Evolutionary conservation across 1,140 invertebrate species (phyloP).

Genomic region (Sarcophaga bullata): DNA sequence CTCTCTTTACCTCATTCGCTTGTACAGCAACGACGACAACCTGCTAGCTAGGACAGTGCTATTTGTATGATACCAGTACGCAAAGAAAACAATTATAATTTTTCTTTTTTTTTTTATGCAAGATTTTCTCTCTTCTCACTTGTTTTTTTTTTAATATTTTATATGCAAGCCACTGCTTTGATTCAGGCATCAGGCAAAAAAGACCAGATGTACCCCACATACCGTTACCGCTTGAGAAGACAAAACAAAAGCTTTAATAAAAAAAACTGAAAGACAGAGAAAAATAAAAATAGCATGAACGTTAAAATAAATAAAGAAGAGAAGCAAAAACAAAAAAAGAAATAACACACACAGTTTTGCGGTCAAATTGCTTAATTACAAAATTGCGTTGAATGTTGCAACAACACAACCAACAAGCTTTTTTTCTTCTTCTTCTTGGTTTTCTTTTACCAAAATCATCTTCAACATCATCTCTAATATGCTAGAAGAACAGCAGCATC

Average conservation of each 20-base stretch:
- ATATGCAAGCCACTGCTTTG: slow-evolving; percentile 27
- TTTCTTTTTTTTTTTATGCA: slow-evolving; percentile 19
- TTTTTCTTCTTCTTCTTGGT: too few species aligned
- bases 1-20: not conserved
- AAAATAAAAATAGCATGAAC: not conserved
- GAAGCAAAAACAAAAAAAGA: not conserved
- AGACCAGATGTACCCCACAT: too few species aligned
- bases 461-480: slow-evolving; percentile 2
- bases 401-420: not conserved
- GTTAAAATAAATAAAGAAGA: not conserved
- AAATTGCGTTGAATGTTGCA: slow-evolving; percentile 36
- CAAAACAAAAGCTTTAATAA: not conserved
- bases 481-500: too few species aligned
- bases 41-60: not conserved
- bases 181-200: not conserved
- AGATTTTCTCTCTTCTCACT: not conserved
- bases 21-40: not conserved
- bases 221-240: too few species aligned
- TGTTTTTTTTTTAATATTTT: not conserved
- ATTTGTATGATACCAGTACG: too few species aligned
- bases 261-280: not conserved
- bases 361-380: slow-evolving; percentile 41
- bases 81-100: slow-evolving; percentile 35
- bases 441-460: not conserved
- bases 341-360: slow-evolving; percentile 34